Base-by-base conservation (phyloP, 1,140 invertebrate species). In the Leptinotarsa lineolata region DNA sequence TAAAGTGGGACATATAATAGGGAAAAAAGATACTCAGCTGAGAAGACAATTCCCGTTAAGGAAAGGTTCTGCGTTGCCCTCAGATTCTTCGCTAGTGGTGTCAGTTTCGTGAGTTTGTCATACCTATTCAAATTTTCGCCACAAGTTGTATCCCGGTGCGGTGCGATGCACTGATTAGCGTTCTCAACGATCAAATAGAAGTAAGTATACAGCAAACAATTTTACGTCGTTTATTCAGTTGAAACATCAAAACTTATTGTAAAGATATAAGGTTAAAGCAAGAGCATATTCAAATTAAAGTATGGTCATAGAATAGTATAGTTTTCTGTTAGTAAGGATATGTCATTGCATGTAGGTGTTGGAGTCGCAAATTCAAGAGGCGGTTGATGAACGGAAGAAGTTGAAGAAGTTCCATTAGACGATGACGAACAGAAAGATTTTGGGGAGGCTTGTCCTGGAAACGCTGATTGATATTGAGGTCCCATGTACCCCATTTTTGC, bases 71-170 rank as follows among this genome's bases (percentile, higher is more conserved):
- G 18, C 54, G 54, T 58, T 58, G 54, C 54, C 18, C 54, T 58
- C 54, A 58, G 54, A 58, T 15, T 58, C 54, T 58, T 58, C 18
- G 54, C 54, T 58, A 58, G 54, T 58, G 54, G 54, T 58, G 54
- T 11, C 54, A 58, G 54, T 58, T 58, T 58, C 13, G 15, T 58
- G 54, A 20, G 54, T 58, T 58, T 58, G 18, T 58, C 54, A 58
- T 58, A 58, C 18, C 54, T 58, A n/a, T 58, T 16, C 54, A 58
- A 58, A 58, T 20, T 58, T 15, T 58, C 15, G 18, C 8, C 54
- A 58, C 54, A 13, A 58, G 54, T 15, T 58, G 11, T 15, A 58
- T 58, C 18, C 54, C 12, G 54, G 12, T 58, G 5, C 54, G 54
- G 6, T 58, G 54, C 13, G 4, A 58, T 58, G 6, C 24, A 16